Evolutionary conservation across 2,888 invertebrate genomes (phyloP), one percentile per base, ranked within the genome.

Genomic region (Hydrotaea diabolus): DNA sequence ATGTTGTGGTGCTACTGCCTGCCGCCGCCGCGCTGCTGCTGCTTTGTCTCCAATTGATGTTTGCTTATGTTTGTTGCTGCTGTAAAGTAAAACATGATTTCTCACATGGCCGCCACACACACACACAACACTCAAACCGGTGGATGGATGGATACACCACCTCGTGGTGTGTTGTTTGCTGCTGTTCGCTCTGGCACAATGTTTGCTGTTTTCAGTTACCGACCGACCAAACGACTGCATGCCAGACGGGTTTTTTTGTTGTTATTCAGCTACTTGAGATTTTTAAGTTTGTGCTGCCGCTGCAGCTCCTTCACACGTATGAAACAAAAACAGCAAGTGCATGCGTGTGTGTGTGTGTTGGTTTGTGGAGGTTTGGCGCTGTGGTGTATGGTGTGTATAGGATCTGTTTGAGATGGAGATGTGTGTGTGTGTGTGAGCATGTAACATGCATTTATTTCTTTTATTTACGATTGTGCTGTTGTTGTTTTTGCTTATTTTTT

Each of bases 371-470:
- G 43, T 36, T 3, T 8, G 39, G 17, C 26, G 46, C 43, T 9
- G 26, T 26, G 5, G 26, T 59, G 59, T 26, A 11, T 8, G 23
- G 59, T 59, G 23, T 59, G 13, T 26, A n/a, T 49, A n/a, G 4
- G 49, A 49, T 13, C 15, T 43, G 43, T 43, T 43, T 43, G 43
- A 15, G 43, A 15, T 3, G 15, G 9, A 9, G 43, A 15, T 62
- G 62, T 5, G 36, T 66, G 43, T 19, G 43, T 23, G 23, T 26
- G 59, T 78, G 43, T 23, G 23, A 26, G 59, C 75, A 43, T 71
- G 69, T 77, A 74, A 77, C 77, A 77, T 84, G 84, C 84, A 84
- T 59, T 80, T 71, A 59, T 31, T 74, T 77, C 39, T 78, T 17
- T 72, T 69, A 53, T 71, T 75, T 71, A 23, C 64, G 57, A 55